Percentiles rank a stretch among this genome's conserved stretches.
These are phyloP conservation scores for Gymnorhina tibicen DNA, from an alignment of 2,113 vertebrate species.

Conservation along the genomic window DNA sequence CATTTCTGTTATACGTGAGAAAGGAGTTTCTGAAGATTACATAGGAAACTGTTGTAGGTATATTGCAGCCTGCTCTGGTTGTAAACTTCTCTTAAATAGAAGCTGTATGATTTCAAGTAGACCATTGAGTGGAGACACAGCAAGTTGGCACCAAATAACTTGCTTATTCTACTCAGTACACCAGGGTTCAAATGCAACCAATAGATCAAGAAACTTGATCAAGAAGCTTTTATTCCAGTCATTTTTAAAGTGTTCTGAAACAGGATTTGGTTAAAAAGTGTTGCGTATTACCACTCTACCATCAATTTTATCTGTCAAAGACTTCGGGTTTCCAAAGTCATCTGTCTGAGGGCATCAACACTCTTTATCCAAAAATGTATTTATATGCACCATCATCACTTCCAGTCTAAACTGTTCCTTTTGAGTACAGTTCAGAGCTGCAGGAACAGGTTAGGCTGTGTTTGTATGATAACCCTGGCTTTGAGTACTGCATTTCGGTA, in stretches of 20 bases:
- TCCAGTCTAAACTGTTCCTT: background rate
- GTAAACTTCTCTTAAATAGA: background rate
- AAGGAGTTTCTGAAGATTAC: background rate
- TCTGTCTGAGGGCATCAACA: background rate
- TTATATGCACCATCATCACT: background rate
- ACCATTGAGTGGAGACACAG: background rate
- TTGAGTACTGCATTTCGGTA: background rate
- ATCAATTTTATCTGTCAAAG: background rate
- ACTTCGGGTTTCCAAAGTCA: background rate
- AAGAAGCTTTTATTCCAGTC: background rate
- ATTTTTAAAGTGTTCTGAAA: background rate
- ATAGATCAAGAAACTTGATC: background rate
- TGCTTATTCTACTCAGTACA: background rate
- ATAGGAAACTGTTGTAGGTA: background rate
- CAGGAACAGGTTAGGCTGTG: background rate
- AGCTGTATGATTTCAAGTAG: background rate
- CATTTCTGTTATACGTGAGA: background rate
- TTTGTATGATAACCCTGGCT: background rate
- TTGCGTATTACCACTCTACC: background rate
- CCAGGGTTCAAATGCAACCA: background rate
- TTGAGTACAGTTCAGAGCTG: background rate
- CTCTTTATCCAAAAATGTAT: background rate
- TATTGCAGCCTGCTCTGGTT: background rate
- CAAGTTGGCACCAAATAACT: background rate
- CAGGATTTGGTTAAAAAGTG: background rate